Percentiles rank a stretch among this genome's conserved stretches.
Evolutionary conservation across 2,797 vertebrate genomes (phyloP).

Genomic region (Emys orbicularis): DNA sequence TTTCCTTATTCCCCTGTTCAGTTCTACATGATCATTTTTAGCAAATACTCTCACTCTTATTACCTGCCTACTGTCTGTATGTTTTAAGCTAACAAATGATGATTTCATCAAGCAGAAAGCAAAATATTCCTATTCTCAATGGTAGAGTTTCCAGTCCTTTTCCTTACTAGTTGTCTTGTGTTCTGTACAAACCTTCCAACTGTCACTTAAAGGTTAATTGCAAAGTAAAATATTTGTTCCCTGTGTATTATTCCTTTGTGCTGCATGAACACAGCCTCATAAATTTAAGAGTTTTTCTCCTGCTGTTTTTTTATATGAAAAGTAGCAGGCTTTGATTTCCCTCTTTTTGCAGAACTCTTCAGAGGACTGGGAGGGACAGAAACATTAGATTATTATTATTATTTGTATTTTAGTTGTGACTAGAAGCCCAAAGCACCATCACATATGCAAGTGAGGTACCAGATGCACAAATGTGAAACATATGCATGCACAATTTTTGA

Average conservation of each 20-base stretch:
- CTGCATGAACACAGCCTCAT: fast-evolving
- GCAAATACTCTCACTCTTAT: background rate
- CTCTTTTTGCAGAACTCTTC: background rate
- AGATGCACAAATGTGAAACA: background rate
- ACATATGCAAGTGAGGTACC: background rate
- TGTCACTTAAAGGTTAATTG: fast-evolving
- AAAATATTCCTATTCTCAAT: background rate
- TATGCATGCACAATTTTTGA: background rate
- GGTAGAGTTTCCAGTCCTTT: fast-evolving
- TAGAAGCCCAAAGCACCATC: background rate
- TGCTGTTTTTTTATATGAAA: background rate
- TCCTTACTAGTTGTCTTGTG: background rate
- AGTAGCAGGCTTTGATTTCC: background rate
- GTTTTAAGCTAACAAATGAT: background rate
- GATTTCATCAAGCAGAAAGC: background rate
- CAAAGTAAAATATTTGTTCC: background rate
- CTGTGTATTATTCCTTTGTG: background rate
- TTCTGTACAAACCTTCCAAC: background rate
- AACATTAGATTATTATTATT: background rate
- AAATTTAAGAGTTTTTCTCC: background rate
- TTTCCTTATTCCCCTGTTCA: background rate
- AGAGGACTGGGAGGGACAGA: background rate
- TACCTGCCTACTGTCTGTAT: background rate
- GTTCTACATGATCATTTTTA: background rate
- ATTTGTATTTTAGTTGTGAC: background rate